Percentiles rank a stretch among this genome's conserved stretches.
Evolutionary conservation across 1,140 invertebrate genomes (phyloP).

Genomic region (Temnothorax nylanderi): DNA sequence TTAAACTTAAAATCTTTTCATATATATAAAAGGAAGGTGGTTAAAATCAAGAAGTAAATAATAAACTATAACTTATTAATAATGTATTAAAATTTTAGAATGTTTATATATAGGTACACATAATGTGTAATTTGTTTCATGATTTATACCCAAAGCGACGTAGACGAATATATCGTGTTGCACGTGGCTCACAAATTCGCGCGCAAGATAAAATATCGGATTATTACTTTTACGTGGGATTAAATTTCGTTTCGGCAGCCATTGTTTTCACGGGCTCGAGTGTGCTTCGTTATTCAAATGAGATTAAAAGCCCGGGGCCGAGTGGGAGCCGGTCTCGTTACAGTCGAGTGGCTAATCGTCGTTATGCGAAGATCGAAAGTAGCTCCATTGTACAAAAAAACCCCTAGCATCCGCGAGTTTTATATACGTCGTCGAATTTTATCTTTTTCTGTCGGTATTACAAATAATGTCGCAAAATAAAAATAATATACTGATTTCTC

Average conservation of each 20-base stretch:
- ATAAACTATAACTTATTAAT: neutral
- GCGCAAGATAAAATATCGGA: conserved; percentile 60
- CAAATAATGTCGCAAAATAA: conserved; percentile 30
- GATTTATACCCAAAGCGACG: neutral
- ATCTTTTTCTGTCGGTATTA: conserved; percentile 15
- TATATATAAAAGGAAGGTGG: neutral
- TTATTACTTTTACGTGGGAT: conserved; percentile 60
- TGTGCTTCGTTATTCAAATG: conserved; percentile 63
- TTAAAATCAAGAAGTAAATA: neutral
- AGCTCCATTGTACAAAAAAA: conserved; percentile 49
- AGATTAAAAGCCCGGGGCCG: conserved; percentile 58
- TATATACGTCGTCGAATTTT: conserved; percentile 28
- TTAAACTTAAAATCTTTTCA: neutral
- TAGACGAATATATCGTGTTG: conserved; percentile 28
- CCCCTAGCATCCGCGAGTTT: conserved; percentile 20
- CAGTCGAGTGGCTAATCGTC: conserved; percentile 62
- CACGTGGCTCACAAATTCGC: conserved; percentile 25
- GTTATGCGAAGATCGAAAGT: conserved; percentile 61
- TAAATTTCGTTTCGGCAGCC: conserved; percentile 54
- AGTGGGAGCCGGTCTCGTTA: conserved; percentile 59
- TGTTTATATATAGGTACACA: neutral
- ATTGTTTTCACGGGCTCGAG: conserved; percentile 61
- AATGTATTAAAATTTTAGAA: neutral
- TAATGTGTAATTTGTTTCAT: conserved; percentile 17
- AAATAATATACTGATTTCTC: neutral